Percentiles rank a stretch among this genome's conserved stretches.
Evolutionary conservation across 2,113 vertebrate species (phyloP).

Genomic region (Microcebus tavaratra): DNA sequence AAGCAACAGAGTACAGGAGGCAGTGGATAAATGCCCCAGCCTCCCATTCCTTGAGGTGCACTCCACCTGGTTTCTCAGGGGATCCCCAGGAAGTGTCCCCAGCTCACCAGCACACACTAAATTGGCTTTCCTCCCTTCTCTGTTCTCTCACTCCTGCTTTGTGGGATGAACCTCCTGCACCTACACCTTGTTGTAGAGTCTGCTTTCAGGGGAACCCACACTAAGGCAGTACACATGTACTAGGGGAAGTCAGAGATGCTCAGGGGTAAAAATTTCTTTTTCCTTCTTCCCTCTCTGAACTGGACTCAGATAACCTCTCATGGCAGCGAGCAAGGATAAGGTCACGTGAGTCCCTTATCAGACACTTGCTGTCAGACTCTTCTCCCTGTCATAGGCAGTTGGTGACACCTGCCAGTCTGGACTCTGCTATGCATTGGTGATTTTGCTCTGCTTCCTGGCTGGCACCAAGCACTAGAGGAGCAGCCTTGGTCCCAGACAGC

Average conservation of each 20-base stretch:
- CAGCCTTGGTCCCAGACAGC: constrained; percentile 29
- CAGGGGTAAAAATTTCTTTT: neutral
- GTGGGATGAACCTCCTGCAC: neutral
- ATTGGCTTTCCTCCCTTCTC: neutral
- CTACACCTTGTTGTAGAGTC: neutral
- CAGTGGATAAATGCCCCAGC: neutral
- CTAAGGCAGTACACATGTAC: neutral
- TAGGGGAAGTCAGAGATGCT: neutral
- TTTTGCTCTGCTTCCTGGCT: constrained; percentile 44
- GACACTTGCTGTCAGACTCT: constrained; percentile 19
- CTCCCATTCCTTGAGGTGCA: neutral
- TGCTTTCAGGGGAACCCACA: neutral
- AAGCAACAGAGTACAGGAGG: neutral
- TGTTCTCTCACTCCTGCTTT: neutral
- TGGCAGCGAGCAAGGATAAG: neutral
- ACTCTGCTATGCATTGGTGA: constrained; percentile 20
- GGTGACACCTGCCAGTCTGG: constrained; percentile 42
- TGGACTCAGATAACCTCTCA: constrained; percentile 20
- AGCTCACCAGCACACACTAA: neutral
- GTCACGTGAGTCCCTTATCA: neutral
- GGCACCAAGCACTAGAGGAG: constrained; percentile 20
- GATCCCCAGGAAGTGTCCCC: neutral
- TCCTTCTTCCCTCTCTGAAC: neutral
- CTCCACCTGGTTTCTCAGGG: neutral
- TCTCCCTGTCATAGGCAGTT: constrained; percentile 11